These are phyloP conservation scores for Odobenus rosmarus DNA, from an alignment of 2,113 vertebrate species.

Conservation along the genomic window DNA sequence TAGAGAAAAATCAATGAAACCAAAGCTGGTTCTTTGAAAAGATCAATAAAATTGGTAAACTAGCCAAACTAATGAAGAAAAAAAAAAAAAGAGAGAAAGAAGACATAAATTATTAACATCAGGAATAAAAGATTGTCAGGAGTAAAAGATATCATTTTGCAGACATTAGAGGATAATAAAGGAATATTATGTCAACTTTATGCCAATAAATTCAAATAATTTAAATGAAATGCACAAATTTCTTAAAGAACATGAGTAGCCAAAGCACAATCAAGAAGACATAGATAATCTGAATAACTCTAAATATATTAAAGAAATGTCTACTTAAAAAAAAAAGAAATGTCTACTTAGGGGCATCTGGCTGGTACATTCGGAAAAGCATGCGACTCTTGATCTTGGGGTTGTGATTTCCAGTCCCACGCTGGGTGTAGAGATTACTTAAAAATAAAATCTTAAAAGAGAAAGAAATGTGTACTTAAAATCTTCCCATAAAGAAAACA, in stretches of 20 bases:
- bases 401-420: background rate
- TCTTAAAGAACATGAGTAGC: background rate
- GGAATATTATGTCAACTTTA: background rate
- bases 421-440: background rate
- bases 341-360: background rate
- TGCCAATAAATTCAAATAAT: background rate
- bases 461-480: background rate
- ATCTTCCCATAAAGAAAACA: background rate
- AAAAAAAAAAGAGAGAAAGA: background rate
- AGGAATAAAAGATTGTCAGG: background rate
- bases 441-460: background rate
- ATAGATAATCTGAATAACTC: background rate
- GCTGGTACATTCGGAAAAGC: background rate
- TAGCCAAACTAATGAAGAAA: background rate
- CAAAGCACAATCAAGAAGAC: background rate
- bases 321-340: background rate
- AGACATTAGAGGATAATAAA: background rate
- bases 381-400: background rate
- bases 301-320: background rate
- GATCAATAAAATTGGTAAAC: slow-evolving; percentile 19
- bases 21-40: background rate
- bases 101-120: background rate
- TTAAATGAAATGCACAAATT: background rate
- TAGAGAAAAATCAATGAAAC: slow-evolving; percentile 5
- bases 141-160: background rate